phyloP scores from a whole-genome alignment of 2,113 vertebrate species.

The Anolis carolinensis region DNA sequence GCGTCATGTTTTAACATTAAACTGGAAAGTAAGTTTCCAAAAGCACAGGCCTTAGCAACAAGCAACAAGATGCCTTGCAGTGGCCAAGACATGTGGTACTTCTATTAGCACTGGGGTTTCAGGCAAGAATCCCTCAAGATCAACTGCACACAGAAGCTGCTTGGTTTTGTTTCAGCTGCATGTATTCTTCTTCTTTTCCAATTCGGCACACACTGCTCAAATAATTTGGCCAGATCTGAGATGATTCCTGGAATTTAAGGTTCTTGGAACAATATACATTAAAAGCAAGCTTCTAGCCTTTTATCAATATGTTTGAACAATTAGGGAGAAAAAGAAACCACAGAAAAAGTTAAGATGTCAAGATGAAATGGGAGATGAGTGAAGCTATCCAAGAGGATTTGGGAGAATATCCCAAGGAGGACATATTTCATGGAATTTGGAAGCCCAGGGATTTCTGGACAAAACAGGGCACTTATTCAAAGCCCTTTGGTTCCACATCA shows the following conservation, averaged over 20 bases:
- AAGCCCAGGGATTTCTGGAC: background rate
- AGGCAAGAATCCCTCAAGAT: slow-evolving; percentile 51
- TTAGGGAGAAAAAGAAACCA: slow-evolving; percentile 27
- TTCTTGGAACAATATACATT: slow-evolving; percentile 57
- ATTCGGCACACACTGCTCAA: slow-evolving; percentile 52
- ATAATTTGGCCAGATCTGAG: slow-evolving; percentile 60
- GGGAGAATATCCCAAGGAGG: slow-evolving; percentile 4
- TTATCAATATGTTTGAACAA: slow-evolving; percentile 39
- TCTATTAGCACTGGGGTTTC: slow-evolving; percentile 53
- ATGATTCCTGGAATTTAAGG: slow-evolving; percentile 55
- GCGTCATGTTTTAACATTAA: slow-evolving; percentile 45
- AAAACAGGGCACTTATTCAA: background rate
- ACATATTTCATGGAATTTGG: slow-evolving; percentile 16
- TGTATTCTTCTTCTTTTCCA: slow-evolving; percentile 55
- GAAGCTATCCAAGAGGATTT: slow-evolving; percentile 20
- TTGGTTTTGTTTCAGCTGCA: slow-evolving; percentile 59
- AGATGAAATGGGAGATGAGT: slow-evolving; percentile 24
- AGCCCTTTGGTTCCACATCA: background rate
- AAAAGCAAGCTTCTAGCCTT: slow-evolving; percentile 49
- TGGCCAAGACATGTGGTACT: slow-evolving; percentile 63
- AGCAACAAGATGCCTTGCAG: slow-evolving; percentile 57
- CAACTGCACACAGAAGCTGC: slow-evolving; percentile 56
- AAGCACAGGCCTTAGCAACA: slow-evolving; percentile 48
- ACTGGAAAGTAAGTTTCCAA: slow-evolving; percentile 63
- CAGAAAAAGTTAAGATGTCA: slow-evolving; percentile 9